A percentile compares a stretch with the other conserved stretches of the same genome.
phyloP scores from a whole-genome alignment of 2,797 vertebrate genomes.

The Neoniphon sammara region DNA sequence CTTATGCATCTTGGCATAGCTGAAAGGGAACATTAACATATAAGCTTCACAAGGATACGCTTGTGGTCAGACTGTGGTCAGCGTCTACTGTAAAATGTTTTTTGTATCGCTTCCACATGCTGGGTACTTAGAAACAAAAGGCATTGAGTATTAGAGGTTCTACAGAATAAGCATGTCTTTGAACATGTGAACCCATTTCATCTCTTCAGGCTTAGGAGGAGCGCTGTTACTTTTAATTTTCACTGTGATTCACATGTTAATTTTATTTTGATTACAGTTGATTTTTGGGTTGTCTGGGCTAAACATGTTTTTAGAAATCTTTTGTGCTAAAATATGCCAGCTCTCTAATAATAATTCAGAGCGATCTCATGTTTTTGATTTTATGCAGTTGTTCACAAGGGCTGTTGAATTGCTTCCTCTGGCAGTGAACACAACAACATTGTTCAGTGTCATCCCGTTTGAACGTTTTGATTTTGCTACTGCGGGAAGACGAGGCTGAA shows the following conservation, averaged over 20 bases:
- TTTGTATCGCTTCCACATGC: conserved; percentile 21
- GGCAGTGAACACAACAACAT: conserved; percentile 36
- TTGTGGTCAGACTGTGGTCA: neutral
- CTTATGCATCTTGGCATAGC: conserved; percentile 25
- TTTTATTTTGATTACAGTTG: neutral
- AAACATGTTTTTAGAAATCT: neutral
- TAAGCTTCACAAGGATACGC: neutral
- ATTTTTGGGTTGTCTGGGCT: neutral
- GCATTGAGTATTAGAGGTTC: neutral
- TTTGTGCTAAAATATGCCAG: neutral
- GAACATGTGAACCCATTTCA: conserved; percentile 1
- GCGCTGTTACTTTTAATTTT: neutral
- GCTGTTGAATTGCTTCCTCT: conserved; percentile 15
- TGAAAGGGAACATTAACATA: conserved; percentile 16
- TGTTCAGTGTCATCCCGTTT: conserved; percentile 24
- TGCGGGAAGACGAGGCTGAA: conserved; percentile 17
- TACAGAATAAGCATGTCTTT: neutral
- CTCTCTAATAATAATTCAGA: conserved; percentile 23
- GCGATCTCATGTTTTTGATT: conserved; percentile 7
- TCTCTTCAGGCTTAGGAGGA: neutral
- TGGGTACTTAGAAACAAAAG: conserved; percentile 9
- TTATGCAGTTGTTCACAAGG: conserved; percentile 8
- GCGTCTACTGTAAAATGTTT: conserved; percentile 28
- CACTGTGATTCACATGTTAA: neutral
- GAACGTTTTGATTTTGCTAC: conserved; percentile 33